A percentile compares a stretch with the other conserved stretches of the same genome.
Evolutionary conservation across 1,140 invertebrate genomes (phyloP).

Genomic region (Drosophila neocordata): DNA sequence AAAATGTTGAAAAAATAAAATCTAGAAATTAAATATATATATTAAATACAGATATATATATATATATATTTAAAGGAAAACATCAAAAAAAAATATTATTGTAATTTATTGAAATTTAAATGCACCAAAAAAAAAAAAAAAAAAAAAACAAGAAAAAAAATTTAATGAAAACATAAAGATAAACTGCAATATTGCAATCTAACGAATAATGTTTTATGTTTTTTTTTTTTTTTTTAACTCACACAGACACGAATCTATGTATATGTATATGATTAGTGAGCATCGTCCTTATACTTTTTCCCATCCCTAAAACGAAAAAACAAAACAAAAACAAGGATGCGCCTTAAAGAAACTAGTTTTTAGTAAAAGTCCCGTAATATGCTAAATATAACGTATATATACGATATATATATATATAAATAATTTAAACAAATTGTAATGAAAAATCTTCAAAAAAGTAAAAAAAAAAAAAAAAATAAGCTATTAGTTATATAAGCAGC

Average conservation of each 20-base stretch:
- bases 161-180: slow-evolving; percentile 16
- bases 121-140: slow-evolving; percentile 64
- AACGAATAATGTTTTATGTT: slow-evolving; percentile 13
- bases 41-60: slow-evolving; percentile 36
- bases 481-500: slow-evolving; percentile 65
- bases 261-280: slow-evolving; percentile 62
- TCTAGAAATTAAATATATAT: slow-evolving; percentile 59
- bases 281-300: slow-evolving; percentile 31
- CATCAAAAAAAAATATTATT: slow-evolving; percentile 35
- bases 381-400: slow-evolving; percentile 41
- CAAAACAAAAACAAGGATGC: slow-evolving; percentile 39
- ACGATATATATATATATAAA: slow-evolving; percentile 39
- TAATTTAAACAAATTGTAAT: slow-evolving; percentile 37
- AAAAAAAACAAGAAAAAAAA: slow-evolving; percentile 37
- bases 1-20: slow-evolving; percentile 50
- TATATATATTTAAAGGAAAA: slow-evolving; percentile 30
- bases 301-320: background rate
- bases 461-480: slow-evolving; percentile 54
- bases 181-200: slow-evolving; percentile 27
- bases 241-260: slow-evolving; percentile 54
- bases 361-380: slow-evolving; percentile 26
- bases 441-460: slow-evolving; percentile 41
- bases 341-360: slow-evolving; percentile 58
- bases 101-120: slow-evolving; percentile 78
- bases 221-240: background rate